Conservation (phyloP, 1,140 invertebrate species). For the Cherax destructor region DNA sequence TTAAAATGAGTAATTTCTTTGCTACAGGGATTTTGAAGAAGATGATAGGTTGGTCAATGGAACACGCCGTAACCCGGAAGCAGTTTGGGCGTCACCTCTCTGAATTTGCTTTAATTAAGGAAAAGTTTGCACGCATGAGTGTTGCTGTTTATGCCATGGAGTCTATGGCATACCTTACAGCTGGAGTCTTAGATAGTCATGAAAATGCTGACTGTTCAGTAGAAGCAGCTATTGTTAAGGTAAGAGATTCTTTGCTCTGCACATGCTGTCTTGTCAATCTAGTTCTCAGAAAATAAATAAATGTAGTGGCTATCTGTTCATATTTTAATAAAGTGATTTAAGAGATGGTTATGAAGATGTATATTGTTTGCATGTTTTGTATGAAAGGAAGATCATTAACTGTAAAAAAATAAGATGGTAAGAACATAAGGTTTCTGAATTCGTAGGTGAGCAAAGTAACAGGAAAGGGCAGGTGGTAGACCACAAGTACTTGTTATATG, state of each 20-base stretch:
- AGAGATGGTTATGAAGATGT: too few species aligned
- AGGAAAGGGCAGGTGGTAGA: too few species aligned
- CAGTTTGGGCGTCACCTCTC: constrained; percentile 94
- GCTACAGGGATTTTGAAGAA: constrained; percentile 81
- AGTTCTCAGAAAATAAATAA: too few species aligned
- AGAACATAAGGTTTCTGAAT: too few species aligned
- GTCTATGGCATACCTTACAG: constrained; percentile 94
- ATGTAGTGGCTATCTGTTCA: too few species aligned
- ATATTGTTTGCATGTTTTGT: too few species aligned
- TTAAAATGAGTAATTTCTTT: background rate
- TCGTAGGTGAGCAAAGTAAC: too few species aligned
- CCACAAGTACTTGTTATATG: too few species aligned
- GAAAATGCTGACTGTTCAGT: constrained; percentile 80
- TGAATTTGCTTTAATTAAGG: constrained; percentile 93
- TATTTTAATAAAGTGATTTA: too few species aligned
- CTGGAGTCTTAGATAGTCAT: constrained; percentile 75
- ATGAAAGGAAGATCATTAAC: too few species aligned
- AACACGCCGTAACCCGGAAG: constrained; percentile 89
- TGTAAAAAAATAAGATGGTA: too few species aligned
- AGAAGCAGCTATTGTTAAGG: constrained; percentile 98
- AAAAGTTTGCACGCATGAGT: constrained; percentile 94
- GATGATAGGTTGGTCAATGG: constrained; percentile 91
- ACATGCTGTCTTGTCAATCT: background rate
- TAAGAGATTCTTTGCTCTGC: constrained; percentile 74
- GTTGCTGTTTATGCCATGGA: constrained; percentile 96